Conservation (phyloP, 2,888 invertebrate genomes). For the Cybosia mesomella region DNA sequence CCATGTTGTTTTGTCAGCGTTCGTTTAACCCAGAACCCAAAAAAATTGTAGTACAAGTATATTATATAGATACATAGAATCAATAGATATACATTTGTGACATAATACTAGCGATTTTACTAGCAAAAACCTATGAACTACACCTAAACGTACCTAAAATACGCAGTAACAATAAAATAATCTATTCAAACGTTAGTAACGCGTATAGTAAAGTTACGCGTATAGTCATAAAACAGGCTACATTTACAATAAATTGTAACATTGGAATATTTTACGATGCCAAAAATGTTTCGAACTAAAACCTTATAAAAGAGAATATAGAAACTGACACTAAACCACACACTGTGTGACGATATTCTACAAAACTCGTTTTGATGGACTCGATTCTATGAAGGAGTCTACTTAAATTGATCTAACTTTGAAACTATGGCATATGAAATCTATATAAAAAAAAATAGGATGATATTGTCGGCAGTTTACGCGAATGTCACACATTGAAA, state of each 20-base stretch:
- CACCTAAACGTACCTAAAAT: neutral
- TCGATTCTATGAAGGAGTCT: neutral
- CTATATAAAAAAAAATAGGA: no score
- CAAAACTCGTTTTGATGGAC: neutral
- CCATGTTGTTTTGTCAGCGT: no score
- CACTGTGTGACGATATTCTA: neutral
- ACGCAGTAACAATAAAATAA: slow-evolving; percentile 17
- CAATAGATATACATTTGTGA: neutral
- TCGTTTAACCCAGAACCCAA: neutral
- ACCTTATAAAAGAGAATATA: neutral
- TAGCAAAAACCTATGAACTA: neutral
- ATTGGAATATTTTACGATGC: slow-evolving; percentile 13
- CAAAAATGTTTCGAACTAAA: slow-evolving; percentile 6
- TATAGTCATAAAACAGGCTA: slow-evolving; percentile 26
- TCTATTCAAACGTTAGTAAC: slow-evolving; percentile 16
- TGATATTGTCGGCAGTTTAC: no score
- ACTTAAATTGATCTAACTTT: no score
- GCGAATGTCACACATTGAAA: no score
- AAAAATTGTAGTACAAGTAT: no score
- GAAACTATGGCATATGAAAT: no score
- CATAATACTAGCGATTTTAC: neutral
- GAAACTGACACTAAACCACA: neutral
- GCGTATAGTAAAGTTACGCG: slow-evolving; percentile 15
- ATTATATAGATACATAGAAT: neutral
- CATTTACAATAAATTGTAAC: slow-evolving; percentile 24